Base-by-base conservation (phyloP, 2,888 invertebrate genomes). In the Drosophila fungiperda region DNA sequence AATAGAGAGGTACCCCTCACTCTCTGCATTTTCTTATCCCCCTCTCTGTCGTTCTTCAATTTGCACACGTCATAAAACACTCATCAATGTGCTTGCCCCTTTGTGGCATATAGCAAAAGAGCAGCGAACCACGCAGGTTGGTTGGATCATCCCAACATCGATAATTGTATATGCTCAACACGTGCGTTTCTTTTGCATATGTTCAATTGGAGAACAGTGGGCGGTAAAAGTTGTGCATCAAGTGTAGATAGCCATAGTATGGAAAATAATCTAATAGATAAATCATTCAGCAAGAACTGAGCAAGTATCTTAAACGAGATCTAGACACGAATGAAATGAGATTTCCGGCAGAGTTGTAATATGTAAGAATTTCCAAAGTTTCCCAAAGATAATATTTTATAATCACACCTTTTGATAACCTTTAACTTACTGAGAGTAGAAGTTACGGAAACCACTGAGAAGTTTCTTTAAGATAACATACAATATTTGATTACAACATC, bases 151-250 rank as follows among this genome's bases (percentile, higher is more conserved):
- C 71, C 72, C 66, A 81, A 6, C 6, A 89, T 89, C 66, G 66
- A 20, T 68, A 81, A 85, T 89, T 87, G 71, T 76, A 72, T 74
- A 89, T 87, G 74, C 86, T n/a, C 71, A 70, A 69, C 87, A 89
- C 90, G 90, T 83, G 87, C 72, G 62, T 29, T 62, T 70, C 70
- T 70, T 48, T 52, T 82, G 79, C 63, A 58, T 63, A 32, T 48
- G 58, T 23, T 29, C 11, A 52, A 38, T 20, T 36, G 49, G 42
- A 23, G 12, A 57, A 83, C 84, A 84, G 64, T 88, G 89, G n/a
- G 20, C 15, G 35, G 17, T 1, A 76, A 57, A 73, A 74, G 75
- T 74, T 26, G 17, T n/a, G 12, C 2, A 53, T 55, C 71, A 40
- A 3, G 8, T 36, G 26, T 9, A 15, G 1, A 42, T 29, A 32